Conservation (phyloP, 2,888 invertebrate genomes). For the Phoenoteleia sp. region DNA sequence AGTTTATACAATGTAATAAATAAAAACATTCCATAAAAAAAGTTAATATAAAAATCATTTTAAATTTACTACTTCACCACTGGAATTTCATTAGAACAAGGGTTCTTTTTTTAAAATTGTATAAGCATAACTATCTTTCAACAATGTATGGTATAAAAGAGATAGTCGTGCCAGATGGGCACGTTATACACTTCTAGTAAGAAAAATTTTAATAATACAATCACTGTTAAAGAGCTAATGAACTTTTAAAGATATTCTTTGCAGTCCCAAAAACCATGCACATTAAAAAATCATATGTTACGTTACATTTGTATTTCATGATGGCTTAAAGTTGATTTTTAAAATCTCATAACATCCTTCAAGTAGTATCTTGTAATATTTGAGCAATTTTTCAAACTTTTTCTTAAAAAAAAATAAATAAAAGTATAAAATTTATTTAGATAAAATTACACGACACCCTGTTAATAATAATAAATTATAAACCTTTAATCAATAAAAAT, state of each 20-base stretch:
- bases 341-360: neutral
- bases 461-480: neutral
- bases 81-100: too few species aligned
- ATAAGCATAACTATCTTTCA: too few species aligned
- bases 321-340: neutral
- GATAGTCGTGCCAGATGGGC: too few species aligned
- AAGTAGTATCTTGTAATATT: neutral
- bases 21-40: too few species aligned
- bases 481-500: neutral
- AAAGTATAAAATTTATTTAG: neutral
- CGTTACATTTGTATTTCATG: neutral
- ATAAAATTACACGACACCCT: neutral
- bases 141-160: too few species aligned
- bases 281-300: neutral
- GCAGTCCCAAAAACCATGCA: neutral
- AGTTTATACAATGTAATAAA: too few species aligned
- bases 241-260: neutral
- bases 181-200: too few species aligned
- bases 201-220: neutral
- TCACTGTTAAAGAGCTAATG: neutral
- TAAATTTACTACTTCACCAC: too few species aligned
- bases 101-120: too few species aligned
- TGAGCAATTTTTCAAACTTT: neutral
- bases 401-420: neutral
- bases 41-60: too few species aligned